Evolutionary conservation across 2,113 vertebrate species (phyloP), one percentile per base, ranked within the genome.

Genomic region (Gnathonemus echidnorhynchus): DNA sequence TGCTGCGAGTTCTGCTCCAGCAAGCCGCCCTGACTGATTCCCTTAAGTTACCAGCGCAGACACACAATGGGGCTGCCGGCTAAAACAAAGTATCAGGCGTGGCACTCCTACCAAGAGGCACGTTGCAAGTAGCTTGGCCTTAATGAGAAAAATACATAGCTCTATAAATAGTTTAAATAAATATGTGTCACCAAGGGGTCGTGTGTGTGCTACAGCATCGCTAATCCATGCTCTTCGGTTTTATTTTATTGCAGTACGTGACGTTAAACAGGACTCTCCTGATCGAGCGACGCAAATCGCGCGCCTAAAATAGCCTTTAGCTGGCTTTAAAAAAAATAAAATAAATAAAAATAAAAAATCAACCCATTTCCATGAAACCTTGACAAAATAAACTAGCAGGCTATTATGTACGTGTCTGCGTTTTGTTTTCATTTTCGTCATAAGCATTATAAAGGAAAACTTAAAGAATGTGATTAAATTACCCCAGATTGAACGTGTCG

Each of bases 1-100:
- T 91, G 92, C 91, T 92, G 91, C 86, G 39, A 88, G 80, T 90
- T 90, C 92, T 90, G 58, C 88, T 45, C 42, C 85, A 62, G 85
- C 85, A 56, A 87, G 86, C 87, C 85, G 49, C 89, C 74, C 42
- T 13, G 91, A 91, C 92, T 91, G 88, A 87, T 89, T 90, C 46
- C 3, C 52, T 45, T 39, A 77, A 89, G 88, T 90, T 90, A 42
- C 89, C 70, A 56, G 58, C 10, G 27, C 35, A 80, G 86, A 87
- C 83, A 56, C 83, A 5, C 83, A 86, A 92, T 93, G 92, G 93
- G 39, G 77, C 15, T 83, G 19, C 5, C 17, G 31, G 84, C 84
- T 86, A 49, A 86, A 86, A 48, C 42, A 85, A 48, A 85, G 45
- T 46, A 85, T 85, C 45, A 17, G 15, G 21, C 45, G 45, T 85